phyloP scores from a whole-genome alignment of 1,140 invertebrate species.

The Cotesia vestalis region DNA sequence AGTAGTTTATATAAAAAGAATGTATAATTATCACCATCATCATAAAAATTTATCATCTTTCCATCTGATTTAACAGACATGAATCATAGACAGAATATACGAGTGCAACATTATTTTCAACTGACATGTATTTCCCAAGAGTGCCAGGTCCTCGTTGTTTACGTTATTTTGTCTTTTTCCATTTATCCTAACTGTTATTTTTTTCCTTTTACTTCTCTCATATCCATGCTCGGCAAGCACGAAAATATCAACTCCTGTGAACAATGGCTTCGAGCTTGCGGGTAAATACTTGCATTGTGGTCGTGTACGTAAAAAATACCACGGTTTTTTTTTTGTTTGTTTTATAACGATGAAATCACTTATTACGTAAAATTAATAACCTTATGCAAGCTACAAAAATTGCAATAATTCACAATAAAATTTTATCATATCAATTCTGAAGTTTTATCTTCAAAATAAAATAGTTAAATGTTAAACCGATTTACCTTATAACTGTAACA shows the following conservation, averaged over 20 bases:
- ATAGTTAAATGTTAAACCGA: no score
- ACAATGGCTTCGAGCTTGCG: not conserved
- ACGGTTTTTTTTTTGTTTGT: no score
- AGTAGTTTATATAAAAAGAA: conserved; percentile 32
- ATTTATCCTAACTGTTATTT: conserved; percentile 21
- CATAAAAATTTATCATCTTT: conserved; percentile 23
- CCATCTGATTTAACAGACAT: conserved; percentile 42
- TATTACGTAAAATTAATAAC: no score
- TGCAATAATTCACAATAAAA: no score
- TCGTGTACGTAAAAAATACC: no score
- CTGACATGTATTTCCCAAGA: conserved; percentile 31
- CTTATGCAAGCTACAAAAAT: no score
- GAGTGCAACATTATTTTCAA: conserved; percentile 49
- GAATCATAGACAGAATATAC: conserved; percentile 52
- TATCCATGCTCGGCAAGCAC: not conserved
- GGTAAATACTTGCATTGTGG: no score
- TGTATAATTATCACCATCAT: conserved; percentile 48
- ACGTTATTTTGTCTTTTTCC: conserved; percentile 40
- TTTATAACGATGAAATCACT: no score
- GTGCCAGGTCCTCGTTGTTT: conserved; percentile 15
- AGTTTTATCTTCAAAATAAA: no score
- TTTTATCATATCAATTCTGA: no score
- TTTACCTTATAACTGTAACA: not conserved
- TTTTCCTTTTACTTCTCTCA: not conserved
- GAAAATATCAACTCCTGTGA: not conserved